A percentile compares a stretch with the other conserved stretches of the same genome.
phyloP scores from a whole-genome alignment of 2,113 vertebrate species.

The Genyomyrus donnyi region DNA sequence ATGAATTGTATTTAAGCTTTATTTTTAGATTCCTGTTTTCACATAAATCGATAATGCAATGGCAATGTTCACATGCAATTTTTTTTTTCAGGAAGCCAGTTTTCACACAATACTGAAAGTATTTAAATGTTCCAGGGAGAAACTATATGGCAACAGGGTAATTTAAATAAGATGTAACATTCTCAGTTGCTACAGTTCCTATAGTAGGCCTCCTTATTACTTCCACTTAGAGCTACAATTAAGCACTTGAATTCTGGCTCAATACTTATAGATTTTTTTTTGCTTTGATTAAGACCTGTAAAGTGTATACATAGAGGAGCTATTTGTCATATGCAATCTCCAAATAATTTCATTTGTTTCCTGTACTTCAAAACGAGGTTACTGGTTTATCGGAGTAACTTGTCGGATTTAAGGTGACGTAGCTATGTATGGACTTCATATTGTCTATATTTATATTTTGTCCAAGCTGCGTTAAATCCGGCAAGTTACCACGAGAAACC shows the following conservation, averaged over 20 bases:
- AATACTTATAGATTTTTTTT: not conserved
- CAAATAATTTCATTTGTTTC: not conserved
- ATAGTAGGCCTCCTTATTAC: not conserved
- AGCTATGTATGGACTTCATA: too few relatives aligned
- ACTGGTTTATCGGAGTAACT: too few relatives aligned
- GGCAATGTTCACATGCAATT: not conserved
- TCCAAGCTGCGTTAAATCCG: too few relatives aligned
- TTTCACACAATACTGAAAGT: not conserved
- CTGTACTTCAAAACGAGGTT: not conserved
- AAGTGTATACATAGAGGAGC: not conserved
- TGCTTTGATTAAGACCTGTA: not conserved
- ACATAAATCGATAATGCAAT: not conserved
- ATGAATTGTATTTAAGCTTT: not conserved
- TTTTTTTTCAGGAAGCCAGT: not conserved
- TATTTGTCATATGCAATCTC: not conserved
- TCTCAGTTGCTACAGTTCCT: not conserved
- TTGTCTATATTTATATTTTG: fast-evolving
- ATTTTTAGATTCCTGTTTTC: not conserved
- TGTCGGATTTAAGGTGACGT: too few relatives aligned
- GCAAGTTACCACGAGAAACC: too few relatives aligned
- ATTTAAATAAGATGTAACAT: not conserved
- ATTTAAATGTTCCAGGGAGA: not conserved
- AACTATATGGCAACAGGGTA: not conserved
- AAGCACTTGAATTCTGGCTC: not conserved
- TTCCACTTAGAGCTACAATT: not conserved